Base-by-base conservation (phyloP, 2,797 vertebrate genomes). In the Hemibagrus guttatus region DNA sequence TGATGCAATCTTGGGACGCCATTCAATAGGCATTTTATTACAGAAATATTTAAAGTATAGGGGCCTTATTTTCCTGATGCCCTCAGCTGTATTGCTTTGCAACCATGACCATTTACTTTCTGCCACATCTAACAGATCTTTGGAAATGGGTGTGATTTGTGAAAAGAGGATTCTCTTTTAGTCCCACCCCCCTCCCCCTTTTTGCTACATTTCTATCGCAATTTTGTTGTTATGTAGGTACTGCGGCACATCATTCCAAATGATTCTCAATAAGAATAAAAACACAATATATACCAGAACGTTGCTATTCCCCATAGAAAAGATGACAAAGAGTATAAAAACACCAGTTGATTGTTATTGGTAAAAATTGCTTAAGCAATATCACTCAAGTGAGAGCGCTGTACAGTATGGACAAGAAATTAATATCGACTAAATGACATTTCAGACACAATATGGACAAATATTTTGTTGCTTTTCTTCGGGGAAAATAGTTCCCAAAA, bases 121-220 rank as follows among this genome's bases (percentile, higher is more conserved):
- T 79, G 49, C 9, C 54, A 69, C 80, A 88, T 31, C 28, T 16
- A 72, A 68, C 56, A 69, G n/a, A 39, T 74, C 61, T 86, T 85
- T 28, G 75, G 74, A 88, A 74, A 71, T 31, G 68, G 68, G 56
- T 74, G 49, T 75, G 42, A 86, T 66, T 84, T 85, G 71, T 81
- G 42, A 82, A 90, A 72, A 56, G 71, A 78, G 26, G 63, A 63
- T 49, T 54, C 14, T 76, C 68, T 76, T 82, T 74, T 66, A 52
- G 49, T 46, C 39, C 39, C 6, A 2, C 26, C 17, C 5, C 17
- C 8, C 2, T 14, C 13, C 16, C 13, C 16, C 19, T 17, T 35
- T 78, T 21, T 21, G 35, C 52, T 12, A 26, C 13, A n/a, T 71
- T 71, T 71, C 35, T 39, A n/a, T 42, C 12, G 13, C 42, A 46